Evolutionary conservation across 1,140 invertebrate genomes (phyloP), one percentile per base, ranked within the genome.

Genomic region (Pseudomyrmex dendroicus): DNA sequence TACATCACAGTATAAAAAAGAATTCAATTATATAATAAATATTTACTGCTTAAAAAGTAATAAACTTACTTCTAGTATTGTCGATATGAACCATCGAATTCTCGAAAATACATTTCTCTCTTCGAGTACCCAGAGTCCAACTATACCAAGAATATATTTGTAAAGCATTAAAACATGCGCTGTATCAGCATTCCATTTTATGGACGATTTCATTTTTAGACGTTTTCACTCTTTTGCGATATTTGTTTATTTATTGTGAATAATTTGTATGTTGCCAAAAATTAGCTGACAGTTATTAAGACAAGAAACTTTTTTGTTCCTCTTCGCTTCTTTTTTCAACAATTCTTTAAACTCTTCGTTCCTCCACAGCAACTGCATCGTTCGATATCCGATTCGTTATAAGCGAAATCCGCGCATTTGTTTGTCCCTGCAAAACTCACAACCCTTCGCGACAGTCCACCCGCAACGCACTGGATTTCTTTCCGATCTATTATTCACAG

Each of bases 21-120:
- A 17, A 12, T 17, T 20, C 0, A 35, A 20, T 25, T 25, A 25
- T 44, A 13, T 17, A 44, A n/a, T 62, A 62, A 62, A 63, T n/a
- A 35, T 1, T 15, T 44, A 20, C 22, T 52, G n/a, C 56, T 25
- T n/a, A 5, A 25, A 76, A 64, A 5, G 0, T 35, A 17, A n/a
- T 4, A 44, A n/a, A 59, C 86, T 78, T 61, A 88, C 87, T 17
- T 88, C 67, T 9, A 76, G 63, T 10, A 84, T 13, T 4, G 82
- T 54, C 1, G 83, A 73, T 13, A 86, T 25, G 2, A 68, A 61
- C 80, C 82, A 86, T 59, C 86, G 72, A n/a, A 56, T 77, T 15
- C 63, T 77, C 4, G 74, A 77, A 35, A 77, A 77, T 67, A 46
- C 10, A 44, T 54, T 66, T 44, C 52, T 25, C 20, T 77, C 50